Evolutionary conservation across 2,797 vertebrate species (phyloP), one percentile per base, ranked within the genome.

Genomic region (Lutjanus argentimaculatus): DNA sequence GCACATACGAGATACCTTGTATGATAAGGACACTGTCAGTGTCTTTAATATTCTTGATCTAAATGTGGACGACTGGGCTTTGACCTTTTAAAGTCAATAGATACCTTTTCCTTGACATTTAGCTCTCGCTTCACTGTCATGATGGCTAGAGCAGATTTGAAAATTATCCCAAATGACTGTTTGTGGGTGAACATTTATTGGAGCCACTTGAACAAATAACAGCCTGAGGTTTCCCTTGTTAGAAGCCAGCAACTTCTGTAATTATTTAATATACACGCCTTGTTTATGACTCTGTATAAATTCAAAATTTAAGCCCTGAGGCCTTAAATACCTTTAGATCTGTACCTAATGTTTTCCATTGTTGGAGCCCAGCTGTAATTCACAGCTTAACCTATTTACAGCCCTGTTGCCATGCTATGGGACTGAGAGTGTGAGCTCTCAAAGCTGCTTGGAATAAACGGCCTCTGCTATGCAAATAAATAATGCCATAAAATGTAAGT

Each of bases 401-500:
- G 77, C 82, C 65, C 79, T n/a, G 82, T 91, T 89, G 88, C 83
- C 58, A 84, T 85, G 87, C 80, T 78, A 69, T n/a, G 46, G 65
- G 80, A 83, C 70, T 70, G 61, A 69, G 74, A 85, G 71, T 43
- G 61, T 9, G 42, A 81, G 73, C 77, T 84, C 74, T 71, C 74
- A 80, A 81, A 85, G 80, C 80, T 72, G 51, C 76, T 73, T 79
- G 70, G 56, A 86, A 89, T 80, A 88, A 92, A 92, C 40, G 69
- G 72, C 78, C 85, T 89, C 75, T 90, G 89, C 85, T 86, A 67
- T 85, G 86, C 90, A 94, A 93, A 93, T 91, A 93, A 93, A 93
- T 92, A 91, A 92, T 68, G 75, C 62, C 75, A 90, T 95, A 91
- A 93, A 95, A 93, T 78, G 79, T 88, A 89, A 88, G 46, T 30